Conservation (phyloP, 35 echinoderm and acorn worm species). For the Holothuria glaberrima region DNA sequence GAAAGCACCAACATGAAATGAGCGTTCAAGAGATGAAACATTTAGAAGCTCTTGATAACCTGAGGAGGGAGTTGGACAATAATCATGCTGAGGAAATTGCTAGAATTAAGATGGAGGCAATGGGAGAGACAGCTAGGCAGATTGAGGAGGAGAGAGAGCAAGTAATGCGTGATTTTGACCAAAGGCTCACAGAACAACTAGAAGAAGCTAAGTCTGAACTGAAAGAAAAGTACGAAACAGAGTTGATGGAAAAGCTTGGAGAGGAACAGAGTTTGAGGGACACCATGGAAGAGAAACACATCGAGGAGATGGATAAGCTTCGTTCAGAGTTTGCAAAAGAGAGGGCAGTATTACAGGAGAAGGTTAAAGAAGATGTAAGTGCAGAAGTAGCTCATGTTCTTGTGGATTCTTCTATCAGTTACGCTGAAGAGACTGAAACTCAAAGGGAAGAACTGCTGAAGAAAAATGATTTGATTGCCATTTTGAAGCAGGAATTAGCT, state of each 20-base stretch:
- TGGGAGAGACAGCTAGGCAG: slow-evolving; percentile 73
- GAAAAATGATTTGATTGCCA: slow-evolving; percentile 42
- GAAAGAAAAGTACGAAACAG: slow-evolving; percentile 64
- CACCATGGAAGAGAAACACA: slow-evolving; percentile 41
- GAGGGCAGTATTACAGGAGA: slow-evolving; percentile 39
- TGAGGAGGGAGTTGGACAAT: slow-evolving; percentile 63
- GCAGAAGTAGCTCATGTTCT: slow-evolving; percentile 79
- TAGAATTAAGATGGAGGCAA: slow-evolving; percentile 65
- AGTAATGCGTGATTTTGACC: slow-evolving; percentile 30
- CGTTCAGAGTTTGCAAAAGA: slow-evolving; percentile 54
- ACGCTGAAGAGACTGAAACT: slow-evolving; percentile 69
- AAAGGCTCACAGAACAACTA: slow-evolving; percentile 49
- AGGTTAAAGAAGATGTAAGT: slow-evolving; percentile 60
- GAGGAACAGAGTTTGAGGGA: slow-evolving; percentile 1
- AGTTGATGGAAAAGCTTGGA: slow-evolving; percentile 55
- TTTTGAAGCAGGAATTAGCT: slow-evolving; percentile 54
- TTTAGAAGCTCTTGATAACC: slow-evolving; percentile 73
- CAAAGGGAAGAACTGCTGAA: slow-evolving; percentile 57
- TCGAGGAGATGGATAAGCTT: slow-evolving; percentile 45
- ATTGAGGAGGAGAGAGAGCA: slow-evolving; percentile 63
- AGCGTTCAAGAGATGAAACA: slow-evolving; percentile 59
- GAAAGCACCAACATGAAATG: slow-evolving; percentile 63
- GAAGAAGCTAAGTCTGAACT: slow-evolving; percentile 53
- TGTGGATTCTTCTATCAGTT: slow-evolving; percentile 74
- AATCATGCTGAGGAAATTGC: slow-evolving; percentile 76